Evolutionary conservation across 2,888 invertebrate species (phyloP), one percentile per base, ranked within the genome.

Genomic region (Dasypolia templi): DNA sequence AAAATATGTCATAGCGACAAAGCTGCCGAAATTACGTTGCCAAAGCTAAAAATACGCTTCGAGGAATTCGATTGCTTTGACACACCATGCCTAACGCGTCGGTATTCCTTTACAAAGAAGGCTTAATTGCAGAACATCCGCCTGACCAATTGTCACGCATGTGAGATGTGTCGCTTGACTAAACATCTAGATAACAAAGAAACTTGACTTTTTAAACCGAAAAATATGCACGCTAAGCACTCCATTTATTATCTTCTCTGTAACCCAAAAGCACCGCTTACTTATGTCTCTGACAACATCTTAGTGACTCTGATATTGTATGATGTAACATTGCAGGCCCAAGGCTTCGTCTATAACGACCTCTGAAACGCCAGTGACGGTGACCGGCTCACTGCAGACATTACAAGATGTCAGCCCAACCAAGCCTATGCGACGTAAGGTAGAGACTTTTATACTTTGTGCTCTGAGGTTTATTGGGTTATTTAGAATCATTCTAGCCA

Each of bases 351-450:
- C 96, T 0, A 90, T 94, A 79, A 92, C 95, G 29, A 95, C 96
- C 0, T 89, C 94, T 0, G 95, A 95, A 75, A 94, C 95, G 0
- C 88, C 91, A 0, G 94, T 92, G 2, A 93, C 91, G 0, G 82
- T 84, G 49, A 82, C 85, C 0, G 95, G 96, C 0, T 96, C 96
- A 0, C 79, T 96, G 69, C 95, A 96, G 78, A 81, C 94, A 65
- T 85, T 96, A 22, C 96, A 92, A 71, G 96, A 96, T 77, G 94
- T 96, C 46, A 96, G 96, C 74, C 96, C 96, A 0, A 96, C 96
- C 0, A 96, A 96, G 79, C 95, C 95, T 67, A 90, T 95, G 74
- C 89, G 96, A 77, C 93, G 95, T 70, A 96, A 96, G 94, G 96
- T 95, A 89, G 81, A 74, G 58, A 49, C 42, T 73, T 80, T 77